Conservation (phyloP, 2,888 invertebrate species). For the Euplexia lucipara region DNA sequence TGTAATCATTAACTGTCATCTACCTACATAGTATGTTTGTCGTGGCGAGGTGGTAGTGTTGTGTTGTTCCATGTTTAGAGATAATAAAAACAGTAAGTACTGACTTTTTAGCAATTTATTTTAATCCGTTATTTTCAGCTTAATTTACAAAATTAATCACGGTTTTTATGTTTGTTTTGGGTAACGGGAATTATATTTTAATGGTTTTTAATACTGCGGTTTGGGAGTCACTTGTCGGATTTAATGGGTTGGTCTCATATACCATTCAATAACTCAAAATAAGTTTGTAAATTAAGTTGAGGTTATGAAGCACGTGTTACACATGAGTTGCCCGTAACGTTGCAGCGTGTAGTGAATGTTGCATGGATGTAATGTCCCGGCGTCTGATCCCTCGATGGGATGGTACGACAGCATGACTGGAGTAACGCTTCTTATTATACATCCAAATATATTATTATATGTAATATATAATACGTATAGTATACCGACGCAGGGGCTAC, state of each 20-base stretch:
- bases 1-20: conserved; percentile 23
- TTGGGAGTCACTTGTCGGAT: not conserved
- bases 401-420: conserved; percentile 39
- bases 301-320: conserved; percentile 19
- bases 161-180: conserved; percentile 16
- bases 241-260: not conserved
- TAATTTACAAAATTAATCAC: conserved; percentile 48
- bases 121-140: conserved; percentile 35
- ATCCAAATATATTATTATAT: conserved; percentile 57
- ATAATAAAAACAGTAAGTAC: conserved; percentile 60
- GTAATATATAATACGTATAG: conserved; percentile 54
- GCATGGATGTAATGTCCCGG: conserved; percentile 46
- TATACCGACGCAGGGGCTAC: conserved; percentile 42
- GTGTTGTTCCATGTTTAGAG: conserved; percentile 34
- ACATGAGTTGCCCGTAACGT: conserved; percentile 32
- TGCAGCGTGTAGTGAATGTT: conserved; percentile 41
- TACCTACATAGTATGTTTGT: conserved; percentile 20
- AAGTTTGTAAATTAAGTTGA: conserved; percentile 57
- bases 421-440: conserved; percentile 60
- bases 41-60: conserved; percentile 35
- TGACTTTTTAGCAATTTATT: conserved; percentile 21
- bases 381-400: not conserved
- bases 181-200: not conserved
- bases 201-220: not conserved
- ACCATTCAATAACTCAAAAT: not conserved